Conservation (phyloP, 2,797 vertebrate species). For the Enteromius radiatus region DNA sequence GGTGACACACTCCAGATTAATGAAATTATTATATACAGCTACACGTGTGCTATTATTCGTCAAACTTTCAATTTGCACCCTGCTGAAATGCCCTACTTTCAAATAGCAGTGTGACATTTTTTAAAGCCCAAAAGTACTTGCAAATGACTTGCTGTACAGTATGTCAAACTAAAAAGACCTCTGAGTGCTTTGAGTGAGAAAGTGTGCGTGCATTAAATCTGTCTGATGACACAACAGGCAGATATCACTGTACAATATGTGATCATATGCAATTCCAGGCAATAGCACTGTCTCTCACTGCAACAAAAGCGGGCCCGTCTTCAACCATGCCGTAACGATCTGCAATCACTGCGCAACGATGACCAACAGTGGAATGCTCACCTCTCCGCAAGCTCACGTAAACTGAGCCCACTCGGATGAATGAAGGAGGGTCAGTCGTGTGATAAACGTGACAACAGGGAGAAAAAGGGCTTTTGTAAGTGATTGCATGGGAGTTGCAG, state of each 20-base stretch:
- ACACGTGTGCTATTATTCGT: neutral
- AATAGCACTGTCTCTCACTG: conserved; percentile 61
- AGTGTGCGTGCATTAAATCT: conserved; percentile 29
- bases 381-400: conserved; percentile 44
- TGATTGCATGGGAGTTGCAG: conserved; percentile 63
- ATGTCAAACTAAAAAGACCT: conserved; percentile 51
- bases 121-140: conserved; percentile 27
- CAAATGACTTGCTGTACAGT: conserved; percentile 45
- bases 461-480: conserved; percentile 33
- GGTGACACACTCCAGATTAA: conserved; percentile 7
- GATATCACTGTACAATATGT: conserved; percentile 57
- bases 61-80: neutral
- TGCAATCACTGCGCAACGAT: conserved; percentile 81
- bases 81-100: conserved; percentile 24
- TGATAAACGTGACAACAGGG: conserved; percentile 43
- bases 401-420: conserved; percentile 22
- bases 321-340: conserved; percentile 75
- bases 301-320: conserved; percentile 55
- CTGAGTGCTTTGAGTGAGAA: conserved; percentile 45
- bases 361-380: conserved; percentile 72
- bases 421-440: conserved; percentile 56
- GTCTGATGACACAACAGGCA: conserved; percentile 63
- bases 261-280: conserved; percentile 65
- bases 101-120: conserved; percentile 28
- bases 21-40: conserved; percentile 8